phyloP scores from a whole-genome alignment of 2,888 invertebrate species.

The Chrysolina haemoptera region DNA sequence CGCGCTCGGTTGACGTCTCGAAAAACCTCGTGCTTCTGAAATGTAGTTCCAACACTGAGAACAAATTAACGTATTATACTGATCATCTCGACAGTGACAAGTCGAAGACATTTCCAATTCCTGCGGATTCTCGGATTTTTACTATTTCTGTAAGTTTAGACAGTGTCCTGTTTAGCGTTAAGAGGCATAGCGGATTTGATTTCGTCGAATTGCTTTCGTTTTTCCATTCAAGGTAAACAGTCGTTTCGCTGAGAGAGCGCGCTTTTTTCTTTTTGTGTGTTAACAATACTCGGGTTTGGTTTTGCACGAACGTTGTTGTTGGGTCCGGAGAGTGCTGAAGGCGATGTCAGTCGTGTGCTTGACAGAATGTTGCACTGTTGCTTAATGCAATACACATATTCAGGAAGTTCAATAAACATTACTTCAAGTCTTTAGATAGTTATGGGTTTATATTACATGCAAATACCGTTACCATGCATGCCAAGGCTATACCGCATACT shows the following conservation, averaged over 20 bases:
- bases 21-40: constrained; percentile 51
- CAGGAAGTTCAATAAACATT: neutral
- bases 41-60: constrained; percentile 50
- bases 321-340: neutral
- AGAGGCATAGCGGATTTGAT: constrained; percentile 45
- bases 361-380: too few species aligned
- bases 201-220: constrained; percentile 43
- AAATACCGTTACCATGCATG: neutral
- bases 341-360: neutral
- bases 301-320: constrained; percentile 14
- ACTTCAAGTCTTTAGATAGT: neutral
- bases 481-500: neutral
- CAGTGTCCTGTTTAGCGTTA: constrained; percentile 30
- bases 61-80: neutral
- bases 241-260: constrained; percentile 34
- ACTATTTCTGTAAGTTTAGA: constrained; percentile 34
- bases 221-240: constrained; percentile 47
- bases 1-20: constrained; percentile 21
- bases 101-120: constrained; percentile 35
- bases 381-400: neutral
- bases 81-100: constrained; percentile 25
- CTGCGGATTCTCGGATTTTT: constrained; percentile 25
- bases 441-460: neutral
- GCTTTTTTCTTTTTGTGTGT: constrained; percentile 31
- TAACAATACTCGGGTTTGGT: constrained; percentile 36